These are phyloP conservation scores for Ochlodes sylvanus DNA, from an alignment of 2,888 invertebrate species.

Conservation along the genomic window DNA sequence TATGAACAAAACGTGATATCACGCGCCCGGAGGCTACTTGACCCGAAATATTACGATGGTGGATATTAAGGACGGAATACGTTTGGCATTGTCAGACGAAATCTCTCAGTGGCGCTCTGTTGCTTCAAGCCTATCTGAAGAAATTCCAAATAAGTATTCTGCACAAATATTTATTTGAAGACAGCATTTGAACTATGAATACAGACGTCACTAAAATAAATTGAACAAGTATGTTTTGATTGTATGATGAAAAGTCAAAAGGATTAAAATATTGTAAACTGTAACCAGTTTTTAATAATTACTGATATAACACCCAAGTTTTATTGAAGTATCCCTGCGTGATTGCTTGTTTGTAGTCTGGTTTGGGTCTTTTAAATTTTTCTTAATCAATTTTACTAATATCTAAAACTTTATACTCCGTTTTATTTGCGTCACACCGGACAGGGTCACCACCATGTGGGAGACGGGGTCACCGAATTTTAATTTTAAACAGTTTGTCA, in stretches of 20 bases:
- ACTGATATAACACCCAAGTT: no score
- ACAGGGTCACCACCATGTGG: no score
- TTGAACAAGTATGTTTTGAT: background rate
- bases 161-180: background rate
- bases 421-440: no score
- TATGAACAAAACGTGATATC: conserved; percentile 68
- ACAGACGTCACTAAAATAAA: background rate
- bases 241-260: background rate
- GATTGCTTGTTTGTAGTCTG: no score
- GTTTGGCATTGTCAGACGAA: conserved; percentile 40
- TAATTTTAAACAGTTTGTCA: no score
- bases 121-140: background rate
- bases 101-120: conserved; percentile 46
- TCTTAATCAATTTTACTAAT: no score
- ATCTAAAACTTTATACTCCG: no score
- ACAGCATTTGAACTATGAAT: background rate
- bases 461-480: no score
- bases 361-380: no score
- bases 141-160: background rate
- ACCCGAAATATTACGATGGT: conserved; percentile 68
- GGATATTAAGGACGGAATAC: conserved; percentile 52
- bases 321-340: no score
- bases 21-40: conserved; percentile 63
- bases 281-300: no score
- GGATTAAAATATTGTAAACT: no score